These are phyloP conservation scores for Callinectes sapidus DNA, from an alignment of 2,888 invertebrate genomes.

Conservation along the genomic window DNA sequence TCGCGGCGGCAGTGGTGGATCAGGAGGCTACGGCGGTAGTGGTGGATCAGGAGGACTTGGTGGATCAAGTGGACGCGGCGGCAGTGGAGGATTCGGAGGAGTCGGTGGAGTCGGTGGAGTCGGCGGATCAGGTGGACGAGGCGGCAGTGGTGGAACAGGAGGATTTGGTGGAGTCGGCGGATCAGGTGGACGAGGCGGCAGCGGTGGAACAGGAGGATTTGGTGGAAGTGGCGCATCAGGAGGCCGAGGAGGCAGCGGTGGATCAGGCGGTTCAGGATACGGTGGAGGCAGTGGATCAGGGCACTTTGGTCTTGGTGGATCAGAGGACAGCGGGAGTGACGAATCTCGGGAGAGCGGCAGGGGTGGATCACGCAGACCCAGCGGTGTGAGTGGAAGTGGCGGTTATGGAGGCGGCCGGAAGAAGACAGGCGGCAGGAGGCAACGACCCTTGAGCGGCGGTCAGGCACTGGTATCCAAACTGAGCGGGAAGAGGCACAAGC, in stretches of 20 bases:
- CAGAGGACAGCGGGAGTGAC: slow-evolving; percentile 27
- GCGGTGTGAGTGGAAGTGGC: background rate
- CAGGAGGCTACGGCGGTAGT: background rate
- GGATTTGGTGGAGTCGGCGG: background rate
- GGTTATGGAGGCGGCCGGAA: background rate
- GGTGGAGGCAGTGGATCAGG: slow-evolving; percentile 34
- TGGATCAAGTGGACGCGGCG: slow-evolving; percentile 27
- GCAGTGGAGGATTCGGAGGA: slow-evolving; percentile 23
- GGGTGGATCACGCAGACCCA: slow-evolving; percentile 10
- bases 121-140: background rate
- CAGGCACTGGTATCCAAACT: slow-evolving; percentile 72
- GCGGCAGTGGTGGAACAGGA: slow-evolving; percentile 2
- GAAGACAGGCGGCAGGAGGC: background rate
- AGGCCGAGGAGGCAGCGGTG: slow-evolving; percentile 7
- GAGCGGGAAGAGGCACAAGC: slow-evolving; percentile 73
- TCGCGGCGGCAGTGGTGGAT: slow-evolving; percentile 20
- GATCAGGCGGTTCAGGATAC: slow-evolving; percentile 32
- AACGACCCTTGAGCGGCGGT: slow-evolving; percentile 32
- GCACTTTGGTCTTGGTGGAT: slow-evolving; percentile 37
- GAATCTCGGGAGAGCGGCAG: background rate
- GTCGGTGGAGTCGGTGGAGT: too few relatives aligned
- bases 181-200: slow-evolving; percentile 31
- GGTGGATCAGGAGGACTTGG: background rate
- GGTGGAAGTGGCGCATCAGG: slow-evolving; percentile 34
- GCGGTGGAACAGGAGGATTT: background rate